phyloP scores from a whole-genome alignment of 2,888 invertebrate genomes.

The Caenorhabditis sp. region DNA sequence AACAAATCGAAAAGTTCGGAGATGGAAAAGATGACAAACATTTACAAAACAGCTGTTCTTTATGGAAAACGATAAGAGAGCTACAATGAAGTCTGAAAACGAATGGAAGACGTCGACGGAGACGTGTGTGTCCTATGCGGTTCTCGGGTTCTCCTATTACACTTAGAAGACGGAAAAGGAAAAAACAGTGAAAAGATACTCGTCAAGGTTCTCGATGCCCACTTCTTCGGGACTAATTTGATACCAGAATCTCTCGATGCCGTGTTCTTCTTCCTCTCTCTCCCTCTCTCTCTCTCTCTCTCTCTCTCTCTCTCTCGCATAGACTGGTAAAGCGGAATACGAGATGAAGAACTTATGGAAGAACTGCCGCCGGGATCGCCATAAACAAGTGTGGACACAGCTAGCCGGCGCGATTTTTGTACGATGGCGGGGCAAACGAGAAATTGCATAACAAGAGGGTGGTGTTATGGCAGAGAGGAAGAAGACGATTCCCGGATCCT shows the following conservation, averaged over 20 bases:
- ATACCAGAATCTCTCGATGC: background rate
- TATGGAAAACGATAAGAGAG: background rate
- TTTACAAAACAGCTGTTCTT: background rate
- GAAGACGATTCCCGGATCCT: background rate
- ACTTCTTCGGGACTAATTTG: background rate
- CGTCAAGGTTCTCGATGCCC: background rate
- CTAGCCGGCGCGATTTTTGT: background rate
- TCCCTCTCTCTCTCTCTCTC: background rate
- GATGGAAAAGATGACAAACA: conserved; percentile 2
- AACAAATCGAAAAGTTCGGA: too few species aligned
- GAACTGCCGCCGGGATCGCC: background rate
- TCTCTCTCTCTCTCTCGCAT: background rate
- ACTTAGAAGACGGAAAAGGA: background rate
- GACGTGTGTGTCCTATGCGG: background rate
- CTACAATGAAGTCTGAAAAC: conserved; percentile 29
- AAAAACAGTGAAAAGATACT: background rate
- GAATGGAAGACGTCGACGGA: background rate
- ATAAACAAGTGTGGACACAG: background rate
- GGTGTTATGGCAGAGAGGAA: background rate
- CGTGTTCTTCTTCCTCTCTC: background rate
- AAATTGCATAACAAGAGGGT: conserved; percentile 7
- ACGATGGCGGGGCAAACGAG: background rate
- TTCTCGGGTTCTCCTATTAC: conserved; percentile 4
- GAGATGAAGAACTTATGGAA: conserved; percentile 1
- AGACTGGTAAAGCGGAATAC: background rate